These are phyloP conservation scores for Camptogramma bilineatum DNA, from an alignment of 2,888 invertebrate species.

Conservation along the genomic window DNA sequence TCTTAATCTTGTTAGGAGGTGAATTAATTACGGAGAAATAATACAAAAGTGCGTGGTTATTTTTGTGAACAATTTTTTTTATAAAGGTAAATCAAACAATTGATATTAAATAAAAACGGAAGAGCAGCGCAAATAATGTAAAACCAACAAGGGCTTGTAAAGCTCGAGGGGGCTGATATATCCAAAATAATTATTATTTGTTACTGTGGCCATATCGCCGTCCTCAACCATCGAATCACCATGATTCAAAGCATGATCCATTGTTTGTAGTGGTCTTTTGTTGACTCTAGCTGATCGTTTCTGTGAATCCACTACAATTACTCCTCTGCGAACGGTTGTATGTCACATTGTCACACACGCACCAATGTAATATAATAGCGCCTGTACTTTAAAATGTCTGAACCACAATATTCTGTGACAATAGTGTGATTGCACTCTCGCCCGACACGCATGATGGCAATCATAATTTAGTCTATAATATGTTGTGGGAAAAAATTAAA, in stretches of 20 bases:
- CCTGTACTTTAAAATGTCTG: conserved; percentile 52
- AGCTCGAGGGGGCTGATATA: conserved; percentile 9
- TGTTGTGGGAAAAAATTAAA: conserved; percentile 58
- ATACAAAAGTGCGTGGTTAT: background rate
- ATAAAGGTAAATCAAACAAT: too few relatives aligned
- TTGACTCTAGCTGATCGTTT: conserved; percentile 57
- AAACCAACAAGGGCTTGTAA: background rate
- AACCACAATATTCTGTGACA: conserved; percentile 19
- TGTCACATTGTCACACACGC: conserved; percentile 59
- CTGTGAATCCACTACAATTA: conserved; percentile 68
- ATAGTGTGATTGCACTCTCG: conserved; percentile 63
- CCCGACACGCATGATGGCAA: conserved; percentile 74
- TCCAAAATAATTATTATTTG: conserved; percentile 16
- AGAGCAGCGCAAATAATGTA: background rate
- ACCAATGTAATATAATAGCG: conserved; percentile 59
- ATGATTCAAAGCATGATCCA: conserved; percentile 11
- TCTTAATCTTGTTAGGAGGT: conserved; percentile 32
- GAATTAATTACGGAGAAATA: conserved; percentile 22
- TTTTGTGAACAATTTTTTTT: background rate
- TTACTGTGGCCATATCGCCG: background rate
- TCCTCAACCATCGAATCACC: background rate
- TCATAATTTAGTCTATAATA: conserved; percentile 57
- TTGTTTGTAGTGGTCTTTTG: conserved; percentile 41
- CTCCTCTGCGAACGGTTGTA: conserved; percentile 67
- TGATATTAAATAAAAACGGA: background rate